Conservation (phyloP, 2,888 invertebrate genomes). For the Electrophaes corylata region DNA sequence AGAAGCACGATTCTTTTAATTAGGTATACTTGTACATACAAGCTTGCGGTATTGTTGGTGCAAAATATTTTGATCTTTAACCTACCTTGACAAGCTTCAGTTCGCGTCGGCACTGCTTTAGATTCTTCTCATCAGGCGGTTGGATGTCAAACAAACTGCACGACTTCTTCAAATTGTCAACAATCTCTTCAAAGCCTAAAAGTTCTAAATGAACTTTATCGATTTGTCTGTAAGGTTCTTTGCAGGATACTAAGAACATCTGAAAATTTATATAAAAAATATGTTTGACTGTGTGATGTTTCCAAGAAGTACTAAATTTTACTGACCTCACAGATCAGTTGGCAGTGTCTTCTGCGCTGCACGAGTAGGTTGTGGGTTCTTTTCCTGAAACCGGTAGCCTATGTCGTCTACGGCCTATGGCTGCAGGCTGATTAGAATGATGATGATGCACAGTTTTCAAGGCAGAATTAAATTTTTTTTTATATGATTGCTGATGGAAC, state of each 20-base stretch:
- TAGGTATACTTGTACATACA: background rate
- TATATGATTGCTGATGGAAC: too few species aligned
- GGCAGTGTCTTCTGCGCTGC: too few species aligned
- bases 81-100: conserved; percentile 88
- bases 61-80: conserved; percentile 4
- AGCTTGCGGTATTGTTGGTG: background rate
- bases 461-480: too few species aligned
- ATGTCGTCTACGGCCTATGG: too few species aligned
- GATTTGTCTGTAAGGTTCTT: conserved; percentile 87
- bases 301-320: too few species aligned
- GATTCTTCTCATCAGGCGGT: conserved; percentile 91
- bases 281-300: too few species aligned
- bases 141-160: conserved; percentile 93
- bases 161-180: conserved; percentile 87
- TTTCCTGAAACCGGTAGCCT: too few species aligned
- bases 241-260: conserved; percentile 87
- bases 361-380: too few species aligned
- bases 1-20: background rate
- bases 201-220: conserved; percentile 89
- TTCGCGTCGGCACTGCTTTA: conserved; percentile 90
- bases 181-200: conserved; percentile 86
- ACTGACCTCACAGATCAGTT: too few species aligned
- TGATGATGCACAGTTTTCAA: too few species aligned
- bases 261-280: conserved; percentile 40
- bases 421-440: too few species aligned